Evolutionary conservation across 2,797 vertebrate genomes (phyloP).

Genomic region (Neomorphus geoffroyi): DNA sequence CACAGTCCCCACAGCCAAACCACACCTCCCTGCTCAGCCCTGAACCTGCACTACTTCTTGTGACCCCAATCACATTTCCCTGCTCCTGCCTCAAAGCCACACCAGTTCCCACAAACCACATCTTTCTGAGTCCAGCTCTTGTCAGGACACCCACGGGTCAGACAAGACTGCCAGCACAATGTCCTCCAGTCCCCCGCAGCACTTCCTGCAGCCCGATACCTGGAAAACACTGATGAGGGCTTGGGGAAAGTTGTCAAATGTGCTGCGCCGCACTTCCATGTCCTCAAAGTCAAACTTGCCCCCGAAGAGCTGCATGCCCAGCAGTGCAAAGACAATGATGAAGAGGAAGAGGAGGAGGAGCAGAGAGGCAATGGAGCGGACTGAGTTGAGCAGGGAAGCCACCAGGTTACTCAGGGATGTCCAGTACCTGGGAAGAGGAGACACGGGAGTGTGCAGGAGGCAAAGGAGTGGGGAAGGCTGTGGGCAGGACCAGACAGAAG

Average conservation of each 20-base stretch:
- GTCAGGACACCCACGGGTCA: background rate
- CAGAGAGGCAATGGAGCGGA: slow-evolving; percentile 94
- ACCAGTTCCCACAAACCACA: background rate
- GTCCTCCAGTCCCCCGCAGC: background rate
- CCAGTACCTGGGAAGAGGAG: slow-evolving; percentile 86
- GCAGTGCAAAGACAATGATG: slow-evolving; percentile 92
- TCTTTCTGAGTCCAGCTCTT: background rate
- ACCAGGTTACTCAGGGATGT: slow-evolving; percentile 93
- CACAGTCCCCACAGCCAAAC: background rate
- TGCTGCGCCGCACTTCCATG: slow-evolving; percentile 86
- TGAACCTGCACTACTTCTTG: background rate
- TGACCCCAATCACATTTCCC: background rate
- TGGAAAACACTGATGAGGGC: slow-evolving; percentile 98
- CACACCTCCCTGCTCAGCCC: background rate
- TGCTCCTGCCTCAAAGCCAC: background rate
- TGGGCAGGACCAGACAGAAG: background rate
- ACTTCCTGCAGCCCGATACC: slow-evolving; percentile 72
- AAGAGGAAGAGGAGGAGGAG: slow-evolving; percentile 97
- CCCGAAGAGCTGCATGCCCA: slow-evolving; percentile 99
- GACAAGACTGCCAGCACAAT: background rate
- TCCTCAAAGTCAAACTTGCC: slow-evolving; percentile 93
- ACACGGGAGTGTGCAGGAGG: background rate
- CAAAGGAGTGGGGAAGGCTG: background rate
- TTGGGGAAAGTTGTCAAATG: slow-evolving; percentile 96
- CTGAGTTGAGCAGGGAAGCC: slow-evolving; percentile 94